These are phyloP conservation scores for Micrasema longulum DNA, from an alignment of 1,140 invertebrate species.

Conservation along the genomic window DNA sequence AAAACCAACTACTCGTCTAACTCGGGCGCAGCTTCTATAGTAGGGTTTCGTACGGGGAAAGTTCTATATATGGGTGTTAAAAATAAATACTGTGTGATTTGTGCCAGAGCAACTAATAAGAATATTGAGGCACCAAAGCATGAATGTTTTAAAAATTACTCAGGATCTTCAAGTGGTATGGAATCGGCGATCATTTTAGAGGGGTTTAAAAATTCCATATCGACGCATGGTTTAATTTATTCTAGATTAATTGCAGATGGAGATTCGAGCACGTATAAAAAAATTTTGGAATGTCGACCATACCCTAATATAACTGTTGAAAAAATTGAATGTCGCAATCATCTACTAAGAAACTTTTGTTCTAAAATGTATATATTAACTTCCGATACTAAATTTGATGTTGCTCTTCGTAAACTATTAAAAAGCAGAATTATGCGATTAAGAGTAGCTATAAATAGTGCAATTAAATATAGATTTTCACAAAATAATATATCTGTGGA, in stretches of 20 bases:
- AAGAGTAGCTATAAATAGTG: not conserved
- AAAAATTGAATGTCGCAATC: slow-evolving; percentile 61
- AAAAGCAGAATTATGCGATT: not conserved
- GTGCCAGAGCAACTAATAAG: not conserved
- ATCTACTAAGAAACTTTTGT: slow-evolving; percentile 55
- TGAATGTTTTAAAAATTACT: not conserved
- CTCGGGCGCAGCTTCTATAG: slow-evolving; percentile 4
- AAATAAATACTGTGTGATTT: slow-evolving; percentile 5
- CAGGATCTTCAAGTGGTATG: slow-evolving; percentile 7
- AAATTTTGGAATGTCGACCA: slow-evolving; percentile 55
- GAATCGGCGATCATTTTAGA: slow-evolving; percentile 48
- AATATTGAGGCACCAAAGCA: not conserved
- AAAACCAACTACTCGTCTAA: not conserved
- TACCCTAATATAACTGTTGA: slow-evolving; percentile 57
- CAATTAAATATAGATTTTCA: not conserved
- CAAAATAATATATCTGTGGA: not conserved
- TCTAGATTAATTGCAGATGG: slow-evolving; percentile 61
- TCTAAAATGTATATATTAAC: slow-evolving; percentile 44
- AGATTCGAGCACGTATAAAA: slow-evolving; percentile 60
- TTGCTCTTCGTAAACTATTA: not conserved
- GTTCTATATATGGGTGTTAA: not conserved
- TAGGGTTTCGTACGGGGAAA: not conserved
- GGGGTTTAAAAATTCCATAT: slow-evolving; percentile 58
- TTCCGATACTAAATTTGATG: not conserved
- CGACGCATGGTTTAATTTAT: slow-evolving; percentile 60